Base-by-base conservation (phyloP, 2,797 vertebrate species). In the Florisuga fusca region DNA sequence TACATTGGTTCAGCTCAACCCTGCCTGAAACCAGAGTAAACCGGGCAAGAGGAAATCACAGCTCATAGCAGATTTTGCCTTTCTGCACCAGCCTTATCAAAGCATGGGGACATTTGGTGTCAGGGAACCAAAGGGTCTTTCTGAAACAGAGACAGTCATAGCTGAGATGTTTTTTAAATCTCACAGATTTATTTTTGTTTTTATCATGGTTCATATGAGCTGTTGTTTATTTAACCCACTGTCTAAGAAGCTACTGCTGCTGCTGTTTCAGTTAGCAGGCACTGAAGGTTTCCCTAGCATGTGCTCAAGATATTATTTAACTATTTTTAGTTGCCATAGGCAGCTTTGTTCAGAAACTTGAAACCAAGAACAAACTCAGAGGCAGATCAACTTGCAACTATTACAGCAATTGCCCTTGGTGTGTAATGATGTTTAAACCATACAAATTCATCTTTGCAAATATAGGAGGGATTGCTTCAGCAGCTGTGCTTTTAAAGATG, bases 11-110 rank as follows among this genome's bases (percentile, higher is more conserved):
- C 81, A 77, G 61, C 29, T 89, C 72, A 80, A 5, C 50, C 27
- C 29, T 41, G 68, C 48, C 75, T 95, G 87, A 80, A 94, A 87
- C 46, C 33, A 83, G 71, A 61, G 81, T 25, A 73, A 87, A 94
- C 36, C 54, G 26, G 29, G 10, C 41, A 75, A 89, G 75, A 75
- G 54, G 29, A 95, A 87, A 80, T 72, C 72, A 72, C 16, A 45
- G 46, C 31, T 87, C 59, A 43, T 18, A 68, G 72, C 38, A 55
- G 69, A 12, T 81, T 76, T 81, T 93, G 15, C 48, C 46, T 45
- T n/a, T 75, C 69, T 84, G 59, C 76, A 87, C 14, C 46, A 68
- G 46, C 9, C 22, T 85, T 80, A 62, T 69, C 76, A 78, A 48
- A 27, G 69, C 6, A 1, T 1, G 1, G 18, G n/a, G 6, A 27